Evolutionary conservation across 1,140 invertebrate species (phyloP), one percentile per base, ranked within the genome.

Genomic region (Camponotus pennsylvanicus): DNA sequence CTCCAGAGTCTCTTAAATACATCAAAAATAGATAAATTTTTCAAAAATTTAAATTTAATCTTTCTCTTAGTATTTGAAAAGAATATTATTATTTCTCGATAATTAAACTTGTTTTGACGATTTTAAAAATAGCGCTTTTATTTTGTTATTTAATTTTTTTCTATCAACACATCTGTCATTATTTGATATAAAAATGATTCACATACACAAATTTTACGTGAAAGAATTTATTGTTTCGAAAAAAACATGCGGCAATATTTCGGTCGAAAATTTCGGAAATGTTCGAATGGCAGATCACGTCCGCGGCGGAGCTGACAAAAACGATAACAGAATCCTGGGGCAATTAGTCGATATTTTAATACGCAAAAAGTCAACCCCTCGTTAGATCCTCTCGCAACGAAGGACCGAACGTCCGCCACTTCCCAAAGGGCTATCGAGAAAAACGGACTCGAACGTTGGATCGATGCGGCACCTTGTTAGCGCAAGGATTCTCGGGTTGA

Each of bases 291-390:
- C 92, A 84, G 90, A 90, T 94, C 93, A 93, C 92, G 92, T 95
- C 85, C 88, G 79, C 76, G 86, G 2, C n/a, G 8, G 15, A 21
- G 45, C 32, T 57, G n/a, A 57, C 88, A 89, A 92, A 88, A 92
- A 91, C 92, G 83, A 82, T 70, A 69, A 59, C 92, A 94, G 94
- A 95, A 94, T 94, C 94, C 92, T 92, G 91, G 92, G 92, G 93
- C 94, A 95, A 95, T 95, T 95, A 95, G 95, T 95, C 94, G 95
- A 95, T 95, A 95, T 95, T 95, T 95, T 94, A 95, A 94, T 95
- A 93, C 92, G 93, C 93, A 95, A 95, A 95, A 95, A 95, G 94
- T 92, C 88, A 79, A 84, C 80, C 86, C 91, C 94, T 94, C 93
- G 94, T 95, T 94, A 94, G 94, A 93, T 93, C 90, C 86, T 91